Conservation (phyloP, 2,113 vertebrate species). For the Paradoxurus hermaphroditus region DNA sequence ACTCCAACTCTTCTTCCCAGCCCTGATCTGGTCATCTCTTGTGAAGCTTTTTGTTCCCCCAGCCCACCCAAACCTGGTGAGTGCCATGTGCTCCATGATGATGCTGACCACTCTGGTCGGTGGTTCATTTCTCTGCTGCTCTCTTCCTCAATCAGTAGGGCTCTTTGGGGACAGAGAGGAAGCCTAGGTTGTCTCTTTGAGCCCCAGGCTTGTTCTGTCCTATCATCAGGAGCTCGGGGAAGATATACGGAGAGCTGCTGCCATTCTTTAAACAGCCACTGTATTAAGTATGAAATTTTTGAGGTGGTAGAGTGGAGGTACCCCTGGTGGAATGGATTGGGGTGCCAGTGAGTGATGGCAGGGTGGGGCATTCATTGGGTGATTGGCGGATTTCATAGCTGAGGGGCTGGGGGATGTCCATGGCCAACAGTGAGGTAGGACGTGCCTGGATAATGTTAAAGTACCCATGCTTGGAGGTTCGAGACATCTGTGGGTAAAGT, state of each 20-base stretch:
- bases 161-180: not conserved
- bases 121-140: not conserved
- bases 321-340: not conserved
- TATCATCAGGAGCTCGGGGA: not conserved
- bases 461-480: not conserved
- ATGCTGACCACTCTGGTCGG: not conserved
- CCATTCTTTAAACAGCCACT: not conserved
- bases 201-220: not conserved
- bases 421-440: not conserved
- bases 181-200: not conserved
- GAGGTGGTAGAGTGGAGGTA: not conserved
- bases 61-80: not conserved
- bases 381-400: not conserved
- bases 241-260: not conserved
- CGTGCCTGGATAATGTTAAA: not conserved
- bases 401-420: not conserved
- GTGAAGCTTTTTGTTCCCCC: not conserved
- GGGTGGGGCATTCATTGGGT: not conserved
- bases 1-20: not conserved
- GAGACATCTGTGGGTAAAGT: not conserved
- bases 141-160: not conserved
- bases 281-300: slow-evolving; percentile 6
- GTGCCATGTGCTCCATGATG: not conserved
- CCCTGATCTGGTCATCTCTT: not conserved
- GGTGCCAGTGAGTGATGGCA: not conserved